Conservation (phyloP, 1,140 invertebrate genomes). For the Sarcophaga peregrina region DNA sequence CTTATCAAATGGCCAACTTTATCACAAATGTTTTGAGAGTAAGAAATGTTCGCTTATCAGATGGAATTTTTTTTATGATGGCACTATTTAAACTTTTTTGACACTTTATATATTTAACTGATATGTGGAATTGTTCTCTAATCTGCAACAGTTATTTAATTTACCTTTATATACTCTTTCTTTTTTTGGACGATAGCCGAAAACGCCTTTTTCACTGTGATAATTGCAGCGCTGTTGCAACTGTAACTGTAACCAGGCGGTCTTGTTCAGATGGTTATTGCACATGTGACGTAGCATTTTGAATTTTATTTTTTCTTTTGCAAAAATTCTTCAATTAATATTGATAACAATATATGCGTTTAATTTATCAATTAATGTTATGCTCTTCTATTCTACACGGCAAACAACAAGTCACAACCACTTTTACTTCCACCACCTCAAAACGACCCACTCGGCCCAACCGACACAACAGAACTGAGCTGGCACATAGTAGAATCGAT, state of each 20-base stretch:
- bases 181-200: slow-evolving; percentile 69
- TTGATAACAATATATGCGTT: background rate
- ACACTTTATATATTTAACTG: slow-evolving; percentile 15
- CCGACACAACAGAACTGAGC: background rate
- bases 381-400: no score
- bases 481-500: background rate
- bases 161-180: slow-evolving; percentile 67
- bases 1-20: background rate
- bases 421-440: slow-evolving; percentile 21
- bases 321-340: slow-evolving; percentile 1
- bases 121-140: background rate
- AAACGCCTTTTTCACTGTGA: slow-evolving; percentile 71
- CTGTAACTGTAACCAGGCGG: background rate
- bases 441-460: background rate
- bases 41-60: background rate
- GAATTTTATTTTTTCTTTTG: slow-evolving; percentile 15
- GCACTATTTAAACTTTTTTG: slow-evolving; percentile 7
- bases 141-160: background rate
- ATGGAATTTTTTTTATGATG: slow-evolving; percentile 6
- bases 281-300: slow-evolving; percentile 57
- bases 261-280: slow-evolving; percentile 43
- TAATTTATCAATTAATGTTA: no score
- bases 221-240: slow-evolving; percentile 61
- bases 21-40: background rate
- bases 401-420: no score